phyloP scores from a whole-genome alignment of 2,113 vertebrate genomes.

The Callospermophilus lateralis region DNA sequence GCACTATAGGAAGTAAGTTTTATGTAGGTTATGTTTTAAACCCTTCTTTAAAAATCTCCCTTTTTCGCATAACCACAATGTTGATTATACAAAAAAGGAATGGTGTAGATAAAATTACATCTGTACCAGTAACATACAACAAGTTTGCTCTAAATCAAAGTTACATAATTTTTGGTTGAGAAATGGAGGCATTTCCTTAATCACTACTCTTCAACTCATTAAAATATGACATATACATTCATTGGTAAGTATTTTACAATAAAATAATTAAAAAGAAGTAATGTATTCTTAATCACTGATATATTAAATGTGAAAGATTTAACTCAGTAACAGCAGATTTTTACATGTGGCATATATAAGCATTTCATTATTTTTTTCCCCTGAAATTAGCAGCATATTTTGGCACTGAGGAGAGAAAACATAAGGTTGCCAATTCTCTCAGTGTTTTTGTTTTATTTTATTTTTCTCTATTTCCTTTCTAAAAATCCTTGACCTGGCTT shows the following conservation, averaged over 20 bases:
- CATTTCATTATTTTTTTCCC: background rate
- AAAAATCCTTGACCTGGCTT: background rate
- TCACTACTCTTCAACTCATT: background rate
- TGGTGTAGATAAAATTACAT: background rate
- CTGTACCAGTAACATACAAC: background rate
- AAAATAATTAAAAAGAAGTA: background rate
- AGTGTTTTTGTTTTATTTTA: background rate
- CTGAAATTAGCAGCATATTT: background rate
- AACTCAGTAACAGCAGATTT: background rate
- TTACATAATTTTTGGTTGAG: background rate
- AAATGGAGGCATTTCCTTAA: background rate
- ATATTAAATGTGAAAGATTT: slow-evolving; percentile 8
- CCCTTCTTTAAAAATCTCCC: background rate
- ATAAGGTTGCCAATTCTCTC: background rate
- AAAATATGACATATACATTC: background rate
- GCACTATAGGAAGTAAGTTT: background rate
- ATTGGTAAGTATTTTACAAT: background rate
- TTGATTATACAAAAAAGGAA: background rate
- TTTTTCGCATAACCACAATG: background rate
- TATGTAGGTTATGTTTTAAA: background rate
- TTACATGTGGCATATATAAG: background rate
- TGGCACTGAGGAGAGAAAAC: background rate
- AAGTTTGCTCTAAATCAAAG: background rate
- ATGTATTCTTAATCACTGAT: background rate
- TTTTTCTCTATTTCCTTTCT: background rate